Evolutionary conservation across 2,888 invertebrate genomes (phyloP).

Genomic region (Helicoverpa assulta): DNA sequence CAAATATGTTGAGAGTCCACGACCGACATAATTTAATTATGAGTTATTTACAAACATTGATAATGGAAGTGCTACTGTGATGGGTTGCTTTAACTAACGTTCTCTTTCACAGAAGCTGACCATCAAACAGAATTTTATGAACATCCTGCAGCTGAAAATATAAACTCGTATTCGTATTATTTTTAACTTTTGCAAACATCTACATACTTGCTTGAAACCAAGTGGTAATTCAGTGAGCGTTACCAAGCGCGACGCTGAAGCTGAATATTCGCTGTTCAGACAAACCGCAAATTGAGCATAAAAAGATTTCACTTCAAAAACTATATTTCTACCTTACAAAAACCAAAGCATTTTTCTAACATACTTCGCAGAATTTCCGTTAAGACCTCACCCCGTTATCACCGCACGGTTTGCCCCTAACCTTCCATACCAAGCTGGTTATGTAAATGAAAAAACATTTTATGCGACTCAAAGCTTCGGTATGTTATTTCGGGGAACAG

Average conservation of each 20-base stretch:
- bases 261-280: neutral
- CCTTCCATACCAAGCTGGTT: conserved; percentile 30
- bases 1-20: too few species aligned
- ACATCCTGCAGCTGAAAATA: too few species aligned
- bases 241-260: neutral
- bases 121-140: too few species aligned
- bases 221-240: too few species aligned
- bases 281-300: neutral
- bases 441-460: conserved; percentile 47
- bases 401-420: conserved; percentile 22
- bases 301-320: neutral
- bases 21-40: too few species aligned
- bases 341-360: neutral
- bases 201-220: too few species aligned
- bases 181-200: too few species aligned
- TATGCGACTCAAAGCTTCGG: conserved; percentile 41
- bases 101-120: too few species aligned
- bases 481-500: conserved; percentile 46
- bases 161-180: too few species aligned
- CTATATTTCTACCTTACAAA: neutral
- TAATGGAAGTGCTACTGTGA: too few species aligned
- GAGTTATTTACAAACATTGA: too few species aligned
- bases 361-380: conserved; percentile 26
- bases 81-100: too few species aligned
- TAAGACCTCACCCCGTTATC: conserved; percentile 26